These are phyloP conservation scores for Leuciscus idus DNA, from an alignment of 2,113 vertebrate genomes.

Conservation along the genomic window DNA sequence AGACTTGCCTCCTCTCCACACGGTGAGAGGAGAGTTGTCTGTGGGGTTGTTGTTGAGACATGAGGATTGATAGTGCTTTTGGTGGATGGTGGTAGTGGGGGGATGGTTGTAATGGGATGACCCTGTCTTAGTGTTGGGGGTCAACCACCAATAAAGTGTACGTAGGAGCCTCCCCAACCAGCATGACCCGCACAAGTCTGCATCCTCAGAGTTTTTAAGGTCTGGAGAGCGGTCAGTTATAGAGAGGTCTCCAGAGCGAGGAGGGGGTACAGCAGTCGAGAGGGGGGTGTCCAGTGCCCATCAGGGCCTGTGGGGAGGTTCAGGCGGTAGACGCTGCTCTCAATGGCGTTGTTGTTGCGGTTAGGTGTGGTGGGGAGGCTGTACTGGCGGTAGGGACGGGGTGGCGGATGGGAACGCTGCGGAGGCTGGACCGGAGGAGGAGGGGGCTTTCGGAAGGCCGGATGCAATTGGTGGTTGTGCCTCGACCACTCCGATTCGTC, in stretches of 20 bases:
- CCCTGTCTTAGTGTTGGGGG: constrained; percentile 30
- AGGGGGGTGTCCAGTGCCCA: constrained; percentile 58
- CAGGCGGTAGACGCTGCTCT: constrained; percentile 73
- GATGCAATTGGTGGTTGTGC: constrained; percentile 78
- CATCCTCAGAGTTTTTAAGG: constrained; percentile 41
- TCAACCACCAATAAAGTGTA: constrained; percentile 29
- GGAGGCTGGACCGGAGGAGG: constrained; percentile 79
- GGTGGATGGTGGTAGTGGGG: constrained; percentile 32
- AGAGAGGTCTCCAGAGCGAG: constrained; percentile 79
- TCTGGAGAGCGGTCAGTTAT: constrained; percentile 65
- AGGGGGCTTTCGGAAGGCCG: constrained; percentile 79
- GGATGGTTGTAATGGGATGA: constrained; percentile 28
- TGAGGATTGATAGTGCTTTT: constrained; percentile 37
- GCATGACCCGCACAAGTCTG: constrained; percentile 47
- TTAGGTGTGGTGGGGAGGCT: constrained; percentile 86
- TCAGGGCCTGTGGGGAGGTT: constrained; percentile 59
- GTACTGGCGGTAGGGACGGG: constrained; percentile 82
- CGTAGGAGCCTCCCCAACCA: constrained; percentile 33
- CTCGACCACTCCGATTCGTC: constrained; percentile 83
- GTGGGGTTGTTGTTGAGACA: constrained; percentile 51
- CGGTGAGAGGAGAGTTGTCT: constrained; percentile 50
- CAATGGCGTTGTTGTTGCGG: constrained; percentile 90
- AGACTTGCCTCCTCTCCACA: constrained; percentile 51
- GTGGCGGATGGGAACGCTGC: constrained; percentile 68
- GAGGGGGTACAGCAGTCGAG: constrained; percentile 63